Evolutionary conservation across 2,888 invertebrate genomes (phyloP).

Genomic region (Tipula helvola): DNA sequence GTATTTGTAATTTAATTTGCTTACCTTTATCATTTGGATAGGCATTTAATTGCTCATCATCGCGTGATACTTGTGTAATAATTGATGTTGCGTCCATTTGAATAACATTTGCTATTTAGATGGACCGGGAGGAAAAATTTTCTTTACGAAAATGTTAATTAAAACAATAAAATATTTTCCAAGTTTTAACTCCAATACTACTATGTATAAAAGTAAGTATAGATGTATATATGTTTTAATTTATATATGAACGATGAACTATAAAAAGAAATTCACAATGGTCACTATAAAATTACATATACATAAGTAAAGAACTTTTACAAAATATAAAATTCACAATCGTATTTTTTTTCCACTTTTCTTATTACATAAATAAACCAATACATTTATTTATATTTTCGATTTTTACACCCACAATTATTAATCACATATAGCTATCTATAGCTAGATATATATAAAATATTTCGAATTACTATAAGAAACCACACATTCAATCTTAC

Average conservation of each 20-base stretch:
- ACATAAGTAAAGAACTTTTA: not conserved
- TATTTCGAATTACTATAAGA: not conserved
- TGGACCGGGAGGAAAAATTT: conserved; percentile 14
- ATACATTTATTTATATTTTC: not conserved
- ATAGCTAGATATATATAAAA: not conserved
- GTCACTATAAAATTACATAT: not conserved
- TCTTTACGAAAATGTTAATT: not conserved
- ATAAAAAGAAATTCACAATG: not conserved
- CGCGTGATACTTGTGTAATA: conserved; percentile 95
- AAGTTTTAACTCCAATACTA: not conserved
- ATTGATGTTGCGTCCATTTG: conserved; percentile 97
- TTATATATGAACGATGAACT: not conserved
- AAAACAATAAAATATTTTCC: not conserved
- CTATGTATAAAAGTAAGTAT: not conserved
- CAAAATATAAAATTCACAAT: not conserved
- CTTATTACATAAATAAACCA: not conserved
- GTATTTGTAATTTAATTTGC: conserved; percentile 9
- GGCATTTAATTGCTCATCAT: conserved; percentile 91
- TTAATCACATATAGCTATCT: not conserved
- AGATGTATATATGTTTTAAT: not conserved
- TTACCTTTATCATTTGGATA: conserved; percentile 88
- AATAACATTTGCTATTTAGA: conserved; percentile 39
- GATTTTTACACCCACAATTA: not conserved
- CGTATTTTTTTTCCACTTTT: not conserved
- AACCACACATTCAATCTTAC: not conserved